phyloP scores from a whole-genome alignment of 2,888 invertebrate genomes.

The Dolomedes plantarius region DNA sequence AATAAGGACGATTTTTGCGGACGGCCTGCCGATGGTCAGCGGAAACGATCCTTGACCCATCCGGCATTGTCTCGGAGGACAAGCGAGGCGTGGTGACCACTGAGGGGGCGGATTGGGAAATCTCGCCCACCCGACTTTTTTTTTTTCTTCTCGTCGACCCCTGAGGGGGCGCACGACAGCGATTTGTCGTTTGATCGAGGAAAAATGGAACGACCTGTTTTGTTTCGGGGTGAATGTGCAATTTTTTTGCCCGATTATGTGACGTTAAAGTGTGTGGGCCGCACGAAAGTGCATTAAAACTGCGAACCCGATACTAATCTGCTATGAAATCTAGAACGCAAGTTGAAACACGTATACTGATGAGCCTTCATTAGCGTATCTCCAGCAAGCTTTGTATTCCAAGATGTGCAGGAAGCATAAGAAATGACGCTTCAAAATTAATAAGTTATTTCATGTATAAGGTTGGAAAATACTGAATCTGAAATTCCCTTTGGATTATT shows the following conservation, averaged over 20 bases:
- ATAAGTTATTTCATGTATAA: too few relatives aligned
- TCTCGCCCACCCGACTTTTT: slow-evolving; percentile 10
- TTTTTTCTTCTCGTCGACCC: neutral
- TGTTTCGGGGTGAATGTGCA: neutral
- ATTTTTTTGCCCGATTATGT: neutral
- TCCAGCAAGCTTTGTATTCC: too few relatives aligned
- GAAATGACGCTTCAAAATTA: too few relatives aligned
- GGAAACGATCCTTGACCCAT: slow-evolving; percentile 63
- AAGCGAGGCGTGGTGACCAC: slow-evolving; percentile 25
- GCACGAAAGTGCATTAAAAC: too few relatives aligned
- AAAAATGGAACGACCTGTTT: slow-evolving; percentile 5
- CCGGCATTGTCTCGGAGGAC: slow-evolving; percentile 23
- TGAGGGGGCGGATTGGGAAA: neutral
- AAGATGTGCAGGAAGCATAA: too few relatives aligned
- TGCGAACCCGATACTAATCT: too few relatives aligned
- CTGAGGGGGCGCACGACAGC: slow-evolving; percentile 18
- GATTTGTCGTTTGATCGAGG: neutral
- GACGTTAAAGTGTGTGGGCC: too few relatives aligned
- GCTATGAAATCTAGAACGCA: too few relatives aligned
- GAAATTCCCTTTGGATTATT: too few relatives aligned
- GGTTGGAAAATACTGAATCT: too few relatives aligned
- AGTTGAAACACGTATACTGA: too few relatives aligned
- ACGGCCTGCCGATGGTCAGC: slow-evolving; percentile 54
- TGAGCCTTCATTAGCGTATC: too few relatives aligned
- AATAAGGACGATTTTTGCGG: slow-evolving; percentile 42